Evolutionary conservation across 53 echinoderm and acorn worm species (phyloP).

Genomic region (Astropecten irregularis): DNA sequence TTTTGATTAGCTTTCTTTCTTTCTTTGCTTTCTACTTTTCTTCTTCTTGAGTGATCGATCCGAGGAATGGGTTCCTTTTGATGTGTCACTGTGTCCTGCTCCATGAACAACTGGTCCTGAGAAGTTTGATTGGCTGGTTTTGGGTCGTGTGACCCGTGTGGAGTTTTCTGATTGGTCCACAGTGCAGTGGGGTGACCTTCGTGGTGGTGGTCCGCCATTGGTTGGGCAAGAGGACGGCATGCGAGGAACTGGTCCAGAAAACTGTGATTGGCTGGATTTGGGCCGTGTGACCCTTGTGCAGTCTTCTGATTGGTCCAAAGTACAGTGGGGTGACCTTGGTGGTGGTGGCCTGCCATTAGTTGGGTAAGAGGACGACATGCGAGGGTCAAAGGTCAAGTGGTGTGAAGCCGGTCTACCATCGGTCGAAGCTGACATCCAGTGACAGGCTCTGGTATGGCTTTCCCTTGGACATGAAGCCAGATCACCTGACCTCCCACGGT

Average conservation of each 20-base stretch:
- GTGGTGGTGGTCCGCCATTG: too few relatives aligned
- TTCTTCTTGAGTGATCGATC: not conserved
- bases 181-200: too few relatives aligned
- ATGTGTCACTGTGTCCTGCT: not conserved
- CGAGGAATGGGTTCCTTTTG: not conserved
- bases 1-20: not conserved
- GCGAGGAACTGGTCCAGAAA: not conserved
- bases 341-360: too few relatives aligned
- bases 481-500: not conserved
- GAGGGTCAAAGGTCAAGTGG: too few relatives aligned
- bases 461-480: too few relatives aligned
- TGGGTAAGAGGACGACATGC: too few relatives aligned
- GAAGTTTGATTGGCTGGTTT: conserved; percentile 6
- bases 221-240: too few relatives aligned
- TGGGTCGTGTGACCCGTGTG: not conserved
- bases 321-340: too few relatives aligned
- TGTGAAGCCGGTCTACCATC: too few relatives aligned
- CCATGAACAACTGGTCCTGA: not conserved
- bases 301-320: conserved; percentile 2
- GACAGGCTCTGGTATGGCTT: too few relatives aligned
- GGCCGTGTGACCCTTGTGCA: not conserved
- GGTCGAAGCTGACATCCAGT: too few relatives aligned
- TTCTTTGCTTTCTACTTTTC: not conserved
- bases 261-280: conserved; percentile 5
- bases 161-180: not conserved